phyloP scores from a whole-genome alignment of 2,113 vertebrate species.

The Triplophysa siluroides region DNA sequence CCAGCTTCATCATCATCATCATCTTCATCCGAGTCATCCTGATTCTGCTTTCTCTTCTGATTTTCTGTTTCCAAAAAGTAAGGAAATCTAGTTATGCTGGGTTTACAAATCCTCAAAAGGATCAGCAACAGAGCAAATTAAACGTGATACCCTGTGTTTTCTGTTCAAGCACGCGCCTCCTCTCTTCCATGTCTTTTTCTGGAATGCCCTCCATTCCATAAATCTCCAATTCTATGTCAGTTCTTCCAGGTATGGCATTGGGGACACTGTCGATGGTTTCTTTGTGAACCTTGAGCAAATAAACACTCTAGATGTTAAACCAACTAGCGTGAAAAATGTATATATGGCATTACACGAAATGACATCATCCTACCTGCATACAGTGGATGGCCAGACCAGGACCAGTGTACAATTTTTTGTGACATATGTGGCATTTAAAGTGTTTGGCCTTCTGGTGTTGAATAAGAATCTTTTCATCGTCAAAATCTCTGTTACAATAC shows the following conservation, averaged over 20 bases:
- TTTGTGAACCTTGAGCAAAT: constrained; percentile 87
- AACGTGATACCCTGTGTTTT: constrained; percentile 88
- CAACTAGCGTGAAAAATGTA: not conserved
- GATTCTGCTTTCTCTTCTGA: constrained; percentile 91
- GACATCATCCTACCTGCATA: constrained; percentile 86
- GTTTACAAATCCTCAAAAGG: not conserved
- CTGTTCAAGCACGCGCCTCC: constrained; percentile 91
- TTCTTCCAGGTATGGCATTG: constrained; percentile 96
- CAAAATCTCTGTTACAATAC: constrained; percentile 99
- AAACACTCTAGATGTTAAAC: not conserved
- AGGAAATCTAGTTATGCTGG: not conserved
- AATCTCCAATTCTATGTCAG: constrained; percentile 97
- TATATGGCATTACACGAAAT: not conserved
- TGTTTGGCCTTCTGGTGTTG: constrained; percentile 99
- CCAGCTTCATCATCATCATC: constrained; percentile 88
- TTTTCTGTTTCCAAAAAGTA: constrained; percentile 74
- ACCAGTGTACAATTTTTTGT: constrained; percentile 97
- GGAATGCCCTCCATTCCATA: constrained; percentile 99
- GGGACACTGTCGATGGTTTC: constrained; percentile 98
- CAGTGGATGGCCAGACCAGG: constrained; percentile 97
- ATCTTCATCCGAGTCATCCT: constrained; percentile 96
- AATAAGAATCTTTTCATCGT: constrained; percentile 98
- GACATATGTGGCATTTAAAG: constrained; percentile 99
- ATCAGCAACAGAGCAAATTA: not conserved
- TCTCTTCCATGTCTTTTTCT: constrained; percentile 98